A percentile compares a stretch with the other conserved stretches of the same genome.
Conservation (phyloP, 2,888 invertebrate genomes). For the Spodoptera picta region DNA sequence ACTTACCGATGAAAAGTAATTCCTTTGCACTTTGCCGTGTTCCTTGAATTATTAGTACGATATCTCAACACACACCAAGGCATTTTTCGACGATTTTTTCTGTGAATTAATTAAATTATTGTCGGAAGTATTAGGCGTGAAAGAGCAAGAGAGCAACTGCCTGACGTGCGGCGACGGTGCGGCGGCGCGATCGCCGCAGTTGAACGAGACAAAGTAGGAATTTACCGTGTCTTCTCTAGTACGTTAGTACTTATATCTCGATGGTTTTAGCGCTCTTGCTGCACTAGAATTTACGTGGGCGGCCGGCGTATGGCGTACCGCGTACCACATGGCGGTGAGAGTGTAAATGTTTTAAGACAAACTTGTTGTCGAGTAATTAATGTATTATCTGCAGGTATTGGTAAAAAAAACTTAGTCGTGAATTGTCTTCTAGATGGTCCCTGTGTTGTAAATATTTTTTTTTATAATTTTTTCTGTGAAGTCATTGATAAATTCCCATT, state of each 20-base stretch:
- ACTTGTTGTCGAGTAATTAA: too few species aligned
- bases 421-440: too few species aligned
- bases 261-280: too few species aligned
- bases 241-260: not conserved
- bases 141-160: constrained; percentile 6
- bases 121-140: constrained; percentile 4
- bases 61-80: constrained; percentile 16
- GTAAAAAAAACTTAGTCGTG: too few species aligned
- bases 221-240: not conserved
- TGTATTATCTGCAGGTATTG: too few species aligned
- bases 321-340: too few species aligned
- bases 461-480: too few species aligned
- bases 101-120: constrained; percentile 6
- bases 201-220: constrained; percentile 17
- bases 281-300: too few species aligned
- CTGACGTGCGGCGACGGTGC: not conserved
- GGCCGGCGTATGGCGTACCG: too few species aligned
- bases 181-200: constrained; percentile 13
- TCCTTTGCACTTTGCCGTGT: constrained; percentile 24
- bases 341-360: too few species aligned
- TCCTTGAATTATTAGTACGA: constrained; percentile 23
- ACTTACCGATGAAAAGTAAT: constrained; percentile 25
- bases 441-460: too few species aligned
- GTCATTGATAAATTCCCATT: too few species aligned
- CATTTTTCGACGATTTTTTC: constrained; percentile 16